Percentiles rank a stretch among this genome's conserved stretches.
Evolutionary conservation across 2,888 invertebrate genomes (phyloP).

Genomic region (Adela reaumurella): DNA sequence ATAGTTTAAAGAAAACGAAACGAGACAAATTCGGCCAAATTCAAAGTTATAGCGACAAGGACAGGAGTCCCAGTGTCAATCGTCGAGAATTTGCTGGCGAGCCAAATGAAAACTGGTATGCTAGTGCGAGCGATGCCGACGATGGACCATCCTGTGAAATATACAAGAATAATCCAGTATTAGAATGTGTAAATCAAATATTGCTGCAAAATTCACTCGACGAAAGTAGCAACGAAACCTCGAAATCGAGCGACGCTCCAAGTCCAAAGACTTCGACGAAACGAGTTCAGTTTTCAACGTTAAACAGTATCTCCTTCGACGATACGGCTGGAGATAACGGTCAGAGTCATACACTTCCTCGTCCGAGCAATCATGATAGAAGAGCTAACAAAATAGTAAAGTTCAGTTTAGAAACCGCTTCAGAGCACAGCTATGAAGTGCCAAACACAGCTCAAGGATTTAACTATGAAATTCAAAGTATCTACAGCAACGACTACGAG

Average conservation of each 20-base stretch:
- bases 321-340: slow-evolving; percentile 36
- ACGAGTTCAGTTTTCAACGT: slow-evolving; percentile 61
- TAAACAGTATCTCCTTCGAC: slow-evolving; percentile 58
- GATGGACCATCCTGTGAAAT: slow-evolving; percentile 66
- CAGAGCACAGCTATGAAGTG: slow-evolving; percentile 61
- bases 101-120: slow-evolving; percentile 74
- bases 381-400: slow-evolving; percentile 49
- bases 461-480: slow-evolving; percentile 59
- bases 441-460: slow-evolving; percentile 53
- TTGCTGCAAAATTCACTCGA: slow-evolving; percentile 70
- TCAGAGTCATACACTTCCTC: slow-evolving; percentile 32
- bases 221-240: slow-evolving; percentile 50
- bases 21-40: not conserved
- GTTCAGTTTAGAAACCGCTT: slow-evolving; percentile 49
- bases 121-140: slow-evolving; percentile 74
- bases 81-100: slow-evolving; percentile 25
- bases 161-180: slow-evolving; percentile 76
- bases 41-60: slow-evolving; percentile 19
- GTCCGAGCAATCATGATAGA: slow-evolving; percentile 32
- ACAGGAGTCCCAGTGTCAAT: slow-evolving; percentile 19
- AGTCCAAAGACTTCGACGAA: slow-evolving; percentile 50
- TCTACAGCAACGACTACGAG: slow-evolving; percentile 73
- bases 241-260: slow-evolving; percentile 44
- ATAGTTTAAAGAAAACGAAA: slow-evolving; percentile 24
- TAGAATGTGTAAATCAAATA: slow-evolving; percentile 85